A percentile compares a stretch with the other conserved stretches of the same genome.
These are phyloP conservation scores for Macrophya annulata DNA, from an alignment of 2,888 invertebrate species.

Conservation along the genomic window DNA sequence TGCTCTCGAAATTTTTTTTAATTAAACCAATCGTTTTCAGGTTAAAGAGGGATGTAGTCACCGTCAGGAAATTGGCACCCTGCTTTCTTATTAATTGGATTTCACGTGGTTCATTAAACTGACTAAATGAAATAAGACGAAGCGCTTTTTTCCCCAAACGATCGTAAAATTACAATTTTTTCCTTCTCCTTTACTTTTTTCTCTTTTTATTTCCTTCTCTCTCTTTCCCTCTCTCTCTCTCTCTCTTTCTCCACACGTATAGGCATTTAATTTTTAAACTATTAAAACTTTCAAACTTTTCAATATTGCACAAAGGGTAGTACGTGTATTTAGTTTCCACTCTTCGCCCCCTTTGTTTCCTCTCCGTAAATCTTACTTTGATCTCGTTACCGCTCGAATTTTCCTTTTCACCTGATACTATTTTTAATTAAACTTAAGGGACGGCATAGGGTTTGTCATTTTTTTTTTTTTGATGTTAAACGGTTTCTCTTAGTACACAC, in stretches of 20 bases:
- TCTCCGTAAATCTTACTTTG: neutral
- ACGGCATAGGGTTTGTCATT: neutral
- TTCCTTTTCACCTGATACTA: slow-evolving; percentile 7
- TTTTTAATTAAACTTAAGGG: slow-evolving; percentile 23
- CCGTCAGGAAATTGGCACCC: slow-evolving; percentile 30
- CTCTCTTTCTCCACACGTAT: neutral
- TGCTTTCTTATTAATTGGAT: slow-evolving; percentile 50
- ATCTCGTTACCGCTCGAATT: neutral
- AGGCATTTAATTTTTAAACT: slow-evolving; percentile 10
- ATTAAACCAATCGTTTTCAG: slow-evolving; percentile 32
- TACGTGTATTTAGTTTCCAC: neutral
- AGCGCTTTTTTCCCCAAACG: slow-evolving; percentile 6
- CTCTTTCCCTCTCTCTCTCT: neutral
- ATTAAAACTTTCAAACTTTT: neutral
- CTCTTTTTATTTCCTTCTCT: neutral
- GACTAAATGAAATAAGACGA: slow-evolving; percentile 18
- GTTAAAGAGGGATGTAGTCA: slow-evolving; percentile 11
- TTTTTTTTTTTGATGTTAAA: neutral
- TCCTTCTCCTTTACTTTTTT: neutral
- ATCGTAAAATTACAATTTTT: neutral
- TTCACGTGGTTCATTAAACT: slow-evolving; percentile 39
- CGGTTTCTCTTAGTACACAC: neutral
- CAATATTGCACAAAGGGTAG: neutral
- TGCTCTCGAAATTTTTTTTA: neutral
- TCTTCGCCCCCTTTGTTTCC: neutral